Evolutionary conservation across 2,888 invertebrate genomes (phyloP).

Genomic region (Hydropsyche betteni): DNA sequence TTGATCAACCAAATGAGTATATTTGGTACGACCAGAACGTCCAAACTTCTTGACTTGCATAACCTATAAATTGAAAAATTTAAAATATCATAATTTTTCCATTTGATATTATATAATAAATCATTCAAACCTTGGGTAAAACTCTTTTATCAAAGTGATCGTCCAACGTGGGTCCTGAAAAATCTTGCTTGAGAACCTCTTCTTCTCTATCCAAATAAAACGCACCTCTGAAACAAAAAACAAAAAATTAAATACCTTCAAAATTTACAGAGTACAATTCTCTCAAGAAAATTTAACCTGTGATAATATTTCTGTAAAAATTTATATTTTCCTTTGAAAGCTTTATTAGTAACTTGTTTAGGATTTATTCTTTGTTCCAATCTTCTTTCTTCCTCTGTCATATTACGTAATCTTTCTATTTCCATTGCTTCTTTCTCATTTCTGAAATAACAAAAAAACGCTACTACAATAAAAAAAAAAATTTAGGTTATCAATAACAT

Average conservation of each 20-base stretch:
- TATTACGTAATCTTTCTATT: slow-evolving; percentile 87
- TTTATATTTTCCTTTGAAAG: slow-evolving; percentile 97
- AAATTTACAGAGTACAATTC: neutral
- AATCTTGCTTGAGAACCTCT: slow-evolving; percentile 90
- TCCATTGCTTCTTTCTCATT: slow-evolving; percentile 87
- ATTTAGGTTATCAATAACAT: neutral
- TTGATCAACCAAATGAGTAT: slow-evolving; percentile 98
- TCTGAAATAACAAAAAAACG: slow-evolving; percentile 60
- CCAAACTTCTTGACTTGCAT: slow-evolving; percentile 99
- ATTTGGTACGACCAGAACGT: slow-evolving; percentile 97
- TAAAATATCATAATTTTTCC: neutral
- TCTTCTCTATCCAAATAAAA: slow-evolving; percentile 97
- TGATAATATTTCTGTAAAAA: slow-evolving; percentile 99
- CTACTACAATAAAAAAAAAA: neutral
- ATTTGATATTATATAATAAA: neutral
- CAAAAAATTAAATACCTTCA: neutral
- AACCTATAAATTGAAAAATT: slow-evolving; percentile 65
- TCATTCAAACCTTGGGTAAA: slow-evolving; percentile 77
- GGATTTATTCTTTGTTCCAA: slow-evolving; percentile 91
- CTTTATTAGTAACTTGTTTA: slow-evolving; percentile 91
- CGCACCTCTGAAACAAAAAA: slow-evolving; percentile 76
- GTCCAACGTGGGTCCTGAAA: slow-evolving; percentile 94
- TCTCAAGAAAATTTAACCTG: slow-evolving; percentile 59
- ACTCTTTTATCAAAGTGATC: slow-evolving; percentile 99
- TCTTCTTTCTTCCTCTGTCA: slow-evolving; percentile 96